Conservation (phyloP, 2,113 vertebrate genomes). For the Lipophrys pholis region DNA sequence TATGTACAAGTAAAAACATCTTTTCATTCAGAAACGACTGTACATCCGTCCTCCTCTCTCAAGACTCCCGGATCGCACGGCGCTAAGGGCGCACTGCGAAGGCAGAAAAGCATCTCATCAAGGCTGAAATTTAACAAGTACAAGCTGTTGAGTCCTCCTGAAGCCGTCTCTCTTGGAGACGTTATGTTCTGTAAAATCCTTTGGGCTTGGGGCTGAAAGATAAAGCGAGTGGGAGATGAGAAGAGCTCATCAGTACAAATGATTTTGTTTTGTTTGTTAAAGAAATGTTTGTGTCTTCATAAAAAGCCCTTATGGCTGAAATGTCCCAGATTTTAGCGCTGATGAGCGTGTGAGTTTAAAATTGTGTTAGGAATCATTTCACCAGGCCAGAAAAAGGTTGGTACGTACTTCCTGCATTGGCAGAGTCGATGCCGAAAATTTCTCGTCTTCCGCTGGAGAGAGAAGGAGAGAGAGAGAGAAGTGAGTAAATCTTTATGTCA, state of each 20-base stretch:
- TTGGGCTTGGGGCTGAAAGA: conserved; percentile 79
- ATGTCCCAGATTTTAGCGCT: background rate
- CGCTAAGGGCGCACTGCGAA: background rate
- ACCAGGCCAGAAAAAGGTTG: conserved; percentile 49
- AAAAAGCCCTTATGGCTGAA: conserved; percentile 4
- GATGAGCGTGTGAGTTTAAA: conserved; percentile 5
- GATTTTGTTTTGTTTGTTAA: too few relatives aligned
- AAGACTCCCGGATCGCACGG: background rate
- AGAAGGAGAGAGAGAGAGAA: background rate
- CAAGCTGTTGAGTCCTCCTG: conserved; percentile 22
- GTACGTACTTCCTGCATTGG: conserved; percentile 78
- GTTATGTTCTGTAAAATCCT: conserved; percentile 78
- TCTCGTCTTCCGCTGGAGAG: conserved; percentile 52
- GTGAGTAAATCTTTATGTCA: background rate
- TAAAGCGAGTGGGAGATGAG: conserved; percentile 15
- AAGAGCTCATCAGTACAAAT: too few relatives aligned
- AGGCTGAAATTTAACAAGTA: conserved; percentile 14
- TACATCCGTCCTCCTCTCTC: background rate
- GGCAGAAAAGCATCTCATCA: conserved; percentile 32
- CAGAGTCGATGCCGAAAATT: conserved; percentile 69
- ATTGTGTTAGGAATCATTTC: conserved; percentile 20
- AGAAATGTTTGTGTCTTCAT: background rate
- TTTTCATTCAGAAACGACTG: background rate
- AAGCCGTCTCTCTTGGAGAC: conserved; percentile 7
- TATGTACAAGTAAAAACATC: conserved; percentile 36